These are phyloP conservation scores for Nyctereutes procyonoides DNA, from an alignment of 2,113 vertebrate species.

Conservation along the genomic window DNA sequence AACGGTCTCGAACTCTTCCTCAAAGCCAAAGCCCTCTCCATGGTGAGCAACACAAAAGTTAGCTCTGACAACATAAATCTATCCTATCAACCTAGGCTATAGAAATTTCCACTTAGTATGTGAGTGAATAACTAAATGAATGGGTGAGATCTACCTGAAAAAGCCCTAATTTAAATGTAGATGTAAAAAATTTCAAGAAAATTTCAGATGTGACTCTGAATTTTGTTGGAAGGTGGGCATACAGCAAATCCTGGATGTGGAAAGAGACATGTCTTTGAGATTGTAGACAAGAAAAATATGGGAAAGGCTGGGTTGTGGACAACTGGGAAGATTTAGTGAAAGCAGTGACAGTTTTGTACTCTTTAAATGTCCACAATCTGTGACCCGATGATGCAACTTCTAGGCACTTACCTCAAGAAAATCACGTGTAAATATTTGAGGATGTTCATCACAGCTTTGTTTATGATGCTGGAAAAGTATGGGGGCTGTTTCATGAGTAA, in stretches of 20 bases:
- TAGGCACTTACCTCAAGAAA: neutral
- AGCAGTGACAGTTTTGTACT: neutral
- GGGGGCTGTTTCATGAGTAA: neutral
- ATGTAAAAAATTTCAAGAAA: neutral
- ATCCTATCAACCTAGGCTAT: neutral
- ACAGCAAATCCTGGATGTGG: neutral
- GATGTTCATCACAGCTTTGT: neutral
- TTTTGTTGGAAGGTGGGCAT: neutral
- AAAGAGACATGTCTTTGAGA: neutral
- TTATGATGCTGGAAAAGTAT: neutral
- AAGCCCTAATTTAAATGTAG: neutral
- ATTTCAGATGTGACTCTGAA: neutral
- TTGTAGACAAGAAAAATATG: neutral
- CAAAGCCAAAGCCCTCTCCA: neutral
- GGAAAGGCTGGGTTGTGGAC: accelerated
- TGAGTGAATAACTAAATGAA: neutral
- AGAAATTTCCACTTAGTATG: neutral
- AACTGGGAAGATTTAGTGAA: neutral
- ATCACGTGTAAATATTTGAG: neutral
- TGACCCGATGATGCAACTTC: neutral
- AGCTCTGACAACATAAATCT: neutral
- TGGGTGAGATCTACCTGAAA: neutral
- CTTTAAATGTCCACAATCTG: neutral
- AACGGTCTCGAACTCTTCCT: neutral
- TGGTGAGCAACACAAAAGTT: neutral